A percentile compares a stretch with the other conserved stretches of the same genome.
These are phyloP conservation scores for Aradophagus sp. DNA, from an alignment of 1,140 invertebrate species.

Conservation along the genomic window DNA sequence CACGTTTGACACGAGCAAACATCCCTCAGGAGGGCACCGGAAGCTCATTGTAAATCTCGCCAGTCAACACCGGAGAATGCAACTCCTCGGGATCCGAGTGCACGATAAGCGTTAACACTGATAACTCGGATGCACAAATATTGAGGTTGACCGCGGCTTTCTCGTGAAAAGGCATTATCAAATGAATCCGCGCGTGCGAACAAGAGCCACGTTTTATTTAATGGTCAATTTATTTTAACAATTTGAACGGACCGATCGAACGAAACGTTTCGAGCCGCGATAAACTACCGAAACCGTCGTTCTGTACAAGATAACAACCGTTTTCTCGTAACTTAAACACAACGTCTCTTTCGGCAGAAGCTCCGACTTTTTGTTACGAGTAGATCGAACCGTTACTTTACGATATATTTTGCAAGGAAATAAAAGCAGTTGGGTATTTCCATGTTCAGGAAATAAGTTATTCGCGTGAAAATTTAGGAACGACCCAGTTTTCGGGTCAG, in stretches of 20 bases:
- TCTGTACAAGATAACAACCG: no score
- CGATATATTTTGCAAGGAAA: conserved; percentile 19
- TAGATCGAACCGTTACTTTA: background rate
- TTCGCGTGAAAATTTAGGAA: conserved; percentile 34
- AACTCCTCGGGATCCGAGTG: conserved; percentile 39
- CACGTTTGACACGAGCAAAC: conserved; percentile 66
- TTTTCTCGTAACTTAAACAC: no score
- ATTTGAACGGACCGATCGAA: conserved; percentile 14
- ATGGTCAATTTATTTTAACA: conserved; percentile 22
- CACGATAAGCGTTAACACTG: conserved; percentile 63
- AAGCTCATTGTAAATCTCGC: conserved; percentile 74
- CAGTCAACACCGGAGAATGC: conserved; percentile 64
- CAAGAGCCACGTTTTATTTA: conserved; percentile 32
- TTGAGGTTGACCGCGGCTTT: conserved; percentile 67
- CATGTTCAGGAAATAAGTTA: conserved; percentile 29
- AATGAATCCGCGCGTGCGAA: conserved; percentile 47
- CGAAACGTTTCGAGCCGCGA: no score
- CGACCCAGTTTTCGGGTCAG: conserved; percentile 30
- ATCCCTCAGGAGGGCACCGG: conserved; percentile 71
- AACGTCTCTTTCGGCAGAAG: no score
- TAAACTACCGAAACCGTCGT: no score
- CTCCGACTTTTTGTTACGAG: conserved; percentile 9
- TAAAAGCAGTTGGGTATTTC: conserved; percentile 26
- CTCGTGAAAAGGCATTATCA: conserved; percentile 61
- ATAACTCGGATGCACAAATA: conserved; percentile 67